Evolutionary conservation across 2,888 invertebrate genomes (phyloP).

Genomic region (Eilema griseolum): DNA sequence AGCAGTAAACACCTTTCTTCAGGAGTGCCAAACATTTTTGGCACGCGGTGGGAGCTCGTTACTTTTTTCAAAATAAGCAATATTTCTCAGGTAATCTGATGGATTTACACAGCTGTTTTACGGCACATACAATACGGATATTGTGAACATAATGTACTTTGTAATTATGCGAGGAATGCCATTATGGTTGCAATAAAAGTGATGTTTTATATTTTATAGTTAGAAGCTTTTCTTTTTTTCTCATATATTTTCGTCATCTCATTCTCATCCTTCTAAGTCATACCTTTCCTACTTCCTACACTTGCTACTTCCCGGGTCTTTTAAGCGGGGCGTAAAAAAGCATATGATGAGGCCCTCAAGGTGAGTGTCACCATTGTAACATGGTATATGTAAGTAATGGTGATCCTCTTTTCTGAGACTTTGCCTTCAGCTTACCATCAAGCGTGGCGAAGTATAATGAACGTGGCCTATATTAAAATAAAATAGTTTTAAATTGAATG

Average conservation of each 20-base stretch:
- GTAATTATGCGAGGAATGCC: constrained; percentile 35
- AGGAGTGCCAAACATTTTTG: constrained; percentile 54
- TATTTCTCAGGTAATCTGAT: constrained; percentile 58
- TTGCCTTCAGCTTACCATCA: too few species aligned
- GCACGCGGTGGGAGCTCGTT: constrained; percentile 33
- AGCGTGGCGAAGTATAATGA: too few species aligned
- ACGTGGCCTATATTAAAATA: too few species aligned
- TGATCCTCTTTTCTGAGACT: too few species aligned
- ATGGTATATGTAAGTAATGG: too few species aligned
- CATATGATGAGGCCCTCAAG: too few species aligned
- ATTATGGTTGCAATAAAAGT: constrained; percentile 28
- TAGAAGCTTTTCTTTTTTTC: background rate
- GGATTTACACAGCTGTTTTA: constrained; percentile 51
- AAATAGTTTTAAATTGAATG: too few species aligned
- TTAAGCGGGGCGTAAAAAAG: too few species aligned
- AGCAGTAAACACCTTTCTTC: constrained; percentile 51
- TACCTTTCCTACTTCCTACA: too few species aligned
- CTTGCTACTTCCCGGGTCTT: too few species aligned
- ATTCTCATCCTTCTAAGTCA: too few species aligned
- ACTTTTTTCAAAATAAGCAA: constrained; percentile 46
- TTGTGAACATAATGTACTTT: constrained; percentile 33
- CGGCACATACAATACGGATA: constrained; percentile 33
- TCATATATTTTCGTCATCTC: background rate
- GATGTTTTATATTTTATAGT: constrained; percentile 15
- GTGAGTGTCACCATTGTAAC: too few species aligned